Evolutionary conservation across 2,888 invertebrate genomes (phyloP).

Genomic region (Drosophila austrosaltans): DNA sequence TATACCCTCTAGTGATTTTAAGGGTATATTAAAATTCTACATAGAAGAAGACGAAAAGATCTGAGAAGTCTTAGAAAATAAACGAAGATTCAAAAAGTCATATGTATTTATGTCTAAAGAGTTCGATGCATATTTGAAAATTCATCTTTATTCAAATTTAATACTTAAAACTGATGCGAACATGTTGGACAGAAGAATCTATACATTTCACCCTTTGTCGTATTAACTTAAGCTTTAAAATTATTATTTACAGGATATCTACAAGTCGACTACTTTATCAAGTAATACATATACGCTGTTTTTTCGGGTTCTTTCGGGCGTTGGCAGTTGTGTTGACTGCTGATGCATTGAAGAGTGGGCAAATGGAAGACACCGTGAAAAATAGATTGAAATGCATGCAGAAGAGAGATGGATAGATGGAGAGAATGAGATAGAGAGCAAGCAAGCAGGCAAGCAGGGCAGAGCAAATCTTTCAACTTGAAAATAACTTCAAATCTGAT

Average conservation of each 20-base stretch:
- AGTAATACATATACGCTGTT: neutral
- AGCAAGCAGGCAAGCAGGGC: constrained; percentile 15
- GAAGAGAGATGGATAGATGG: neutral
- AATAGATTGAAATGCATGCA: constrained; percentile 39
- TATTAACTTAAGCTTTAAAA: constrained; percentile 13
- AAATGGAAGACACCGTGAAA: constrained; percentile 33
- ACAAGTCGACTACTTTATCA: neutral
- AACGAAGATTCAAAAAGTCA: too few relatives aligned
- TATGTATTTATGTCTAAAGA: too few relatives aligned
- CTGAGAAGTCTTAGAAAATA: too few relatives aligned
- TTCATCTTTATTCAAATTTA: too few relatives aligned
- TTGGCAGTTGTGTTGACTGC: constrained; percentile 21
- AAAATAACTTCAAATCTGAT: constrained; percentile 74
- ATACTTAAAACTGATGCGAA: too few relatives aligned
- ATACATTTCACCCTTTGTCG: too few relatives aligned
- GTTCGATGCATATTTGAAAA: too few relatives aligned
- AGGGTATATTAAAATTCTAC: neutral
- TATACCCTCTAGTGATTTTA: neutral
- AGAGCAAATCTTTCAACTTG: constrained; percentile 66
- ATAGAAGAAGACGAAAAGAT: too few relatives aligned
- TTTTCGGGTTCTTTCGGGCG: constrained; percentile 25
- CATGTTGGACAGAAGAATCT: too few relatives aligned
- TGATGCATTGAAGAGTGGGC: constrained; percentile 22
- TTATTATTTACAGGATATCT: constrained; percentile 29
- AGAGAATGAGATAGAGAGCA: constrained; percentile 21